A percentile compares a stretch with the other conserved stretches of the same genome.
These are phyloP conservation scores for Philypnodon macrostomus DNA, from an alignment of 2,797 vertebrate species.

Conservation along the genomic window DNA sequence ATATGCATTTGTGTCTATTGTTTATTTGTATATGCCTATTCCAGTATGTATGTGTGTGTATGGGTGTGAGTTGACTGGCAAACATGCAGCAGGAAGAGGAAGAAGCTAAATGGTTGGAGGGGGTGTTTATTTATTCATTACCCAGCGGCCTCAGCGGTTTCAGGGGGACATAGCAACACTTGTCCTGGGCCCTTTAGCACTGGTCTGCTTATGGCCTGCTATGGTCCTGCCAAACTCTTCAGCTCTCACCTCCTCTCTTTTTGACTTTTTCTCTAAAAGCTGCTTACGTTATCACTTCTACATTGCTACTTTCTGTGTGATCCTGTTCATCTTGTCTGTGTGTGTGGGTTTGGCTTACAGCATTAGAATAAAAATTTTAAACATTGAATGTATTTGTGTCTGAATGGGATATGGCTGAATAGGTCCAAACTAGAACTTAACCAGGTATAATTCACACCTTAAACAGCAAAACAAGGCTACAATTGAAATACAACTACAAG, in stretches of 20 bases:
- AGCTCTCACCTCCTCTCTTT: conserved; percentile 48
- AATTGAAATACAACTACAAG: too few relatives aligned
- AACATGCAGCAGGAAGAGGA: conserved; percentile 65
- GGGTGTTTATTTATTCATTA: conserved; percentile 83
- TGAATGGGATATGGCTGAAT: too few relatives aligned
- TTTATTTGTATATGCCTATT: conserved; percentile 48
- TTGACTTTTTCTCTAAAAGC: conserved; percentile 19
- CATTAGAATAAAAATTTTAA: background rate
- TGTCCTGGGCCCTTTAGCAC: conserved; percentile 71
- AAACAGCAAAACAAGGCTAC: too few relatives aligned
- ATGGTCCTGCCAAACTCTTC: conserved; percentile 62
- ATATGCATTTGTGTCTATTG: conserved; percentile 59
- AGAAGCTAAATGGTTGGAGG: conserved; percentile 76
- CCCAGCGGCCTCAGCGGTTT: conserved; percentile 75
- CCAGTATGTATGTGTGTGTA: conserved; percentile 24
- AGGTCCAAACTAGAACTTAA: too few relatives aligned
- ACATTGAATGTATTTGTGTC: too few relatives aligned
- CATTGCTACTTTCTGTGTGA: background rate
- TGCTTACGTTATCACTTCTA: conserved; percentile 20
- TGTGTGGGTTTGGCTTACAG: conserved; percentile 7
- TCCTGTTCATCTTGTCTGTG: background rate
- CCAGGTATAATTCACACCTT: too few relatives aligned
- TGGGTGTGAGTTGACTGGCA: conserved; percentile 50
- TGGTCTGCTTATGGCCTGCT: conserved; percentile 62
- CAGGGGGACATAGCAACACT: conserved; percentile 76